Percentiles rank a stretch among this genome's conserved stretches.
phyloP scores from a whole-genome alignment of 2,888 invertebrate genomes.

The Eretmocerus hayati region DNA sequence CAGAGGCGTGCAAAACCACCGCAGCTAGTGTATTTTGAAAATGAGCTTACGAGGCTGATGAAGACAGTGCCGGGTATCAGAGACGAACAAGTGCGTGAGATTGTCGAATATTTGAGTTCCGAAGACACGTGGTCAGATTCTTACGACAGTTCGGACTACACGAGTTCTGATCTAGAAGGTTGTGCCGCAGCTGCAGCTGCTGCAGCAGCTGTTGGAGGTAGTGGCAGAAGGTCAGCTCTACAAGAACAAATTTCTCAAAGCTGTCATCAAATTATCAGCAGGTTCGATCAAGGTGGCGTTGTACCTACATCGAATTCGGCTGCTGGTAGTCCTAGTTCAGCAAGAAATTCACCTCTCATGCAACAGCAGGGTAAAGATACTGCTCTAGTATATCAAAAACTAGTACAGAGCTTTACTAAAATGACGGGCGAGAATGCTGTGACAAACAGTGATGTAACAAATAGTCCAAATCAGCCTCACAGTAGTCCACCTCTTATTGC shows the following conservation, averaged over 20 bases:
- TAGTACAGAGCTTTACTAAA: conserved; percentile 77
- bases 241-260: conserved; percentile 83
- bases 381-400: conserved; percentile 77
- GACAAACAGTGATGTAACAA: conserved; percentile 51
- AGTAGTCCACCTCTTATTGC: conserved; percentile 79
- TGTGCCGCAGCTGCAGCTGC: too few species aligned
- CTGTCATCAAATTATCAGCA: conserved; percentile 80
- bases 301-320: conserved; percentile 18
- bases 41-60: conserved; percentile 82
- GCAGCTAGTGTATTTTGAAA: conserved; percentile 82
- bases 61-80: conserved; percentile 88
- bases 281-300: conserved; percentile 62
- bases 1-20: conserved; percentile 65
- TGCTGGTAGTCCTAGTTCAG: conserved; percentile 51
- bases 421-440: conserved; percentile 66
- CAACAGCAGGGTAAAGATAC: conserved; percentile 58
- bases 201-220: conserved; percentile 50
- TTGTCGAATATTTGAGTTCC: conserved; percentile 85
- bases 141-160: conserved; percentile 87
- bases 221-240: conserved; percentile 60
- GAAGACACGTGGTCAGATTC: conserved; percentile 93
- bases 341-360: conserved; percentile 34
- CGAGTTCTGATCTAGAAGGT: conserved; percentile 78
- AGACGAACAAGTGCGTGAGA: conserved; percentile 84
- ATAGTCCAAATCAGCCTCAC: too few species aligned